Conservation (phyloP, 1,140 invertebrate species). For the Probaryconus sp. region DNA sequence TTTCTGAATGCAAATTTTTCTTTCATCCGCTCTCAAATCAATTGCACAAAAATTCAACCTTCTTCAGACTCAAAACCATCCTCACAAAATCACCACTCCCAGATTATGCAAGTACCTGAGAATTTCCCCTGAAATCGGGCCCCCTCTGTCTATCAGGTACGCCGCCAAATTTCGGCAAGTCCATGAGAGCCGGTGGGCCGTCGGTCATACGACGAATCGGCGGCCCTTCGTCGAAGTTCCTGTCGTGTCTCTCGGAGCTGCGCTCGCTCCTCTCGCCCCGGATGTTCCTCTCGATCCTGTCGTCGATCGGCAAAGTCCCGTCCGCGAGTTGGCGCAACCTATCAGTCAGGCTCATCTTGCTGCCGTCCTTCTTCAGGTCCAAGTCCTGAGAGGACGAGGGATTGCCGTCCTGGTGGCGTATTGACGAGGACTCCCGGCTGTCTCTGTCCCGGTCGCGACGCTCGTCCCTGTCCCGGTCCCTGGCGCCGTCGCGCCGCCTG, state of each 20-base stretch:
- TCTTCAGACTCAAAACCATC: too few relatives aligned
- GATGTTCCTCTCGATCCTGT: slow-evolving; percentile 69
- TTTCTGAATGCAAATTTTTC: too few relatives aligned
- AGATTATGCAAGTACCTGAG: slow-evolving; percentile 34
- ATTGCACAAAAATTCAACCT: too few relatives aligned
- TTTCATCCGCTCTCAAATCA: too few relatives aligned
- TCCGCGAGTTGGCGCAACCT: slow-evolving; percentile 75
- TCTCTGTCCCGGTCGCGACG: slow-evolving; percentile 63
- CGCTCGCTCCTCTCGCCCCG: slow-evolving; percentile 67
- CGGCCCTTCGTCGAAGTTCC: slow-evolving; percentile 66
- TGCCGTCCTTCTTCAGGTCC: slow-evolving; percentile 66
- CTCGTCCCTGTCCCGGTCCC: slow-evolving; percentile 72
- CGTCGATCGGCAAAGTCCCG: slow-evolving; percentile 73
- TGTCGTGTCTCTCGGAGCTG: slow-evolving; percentile 62
- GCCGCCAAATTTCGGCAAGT: slow-evolving; percentile 71
- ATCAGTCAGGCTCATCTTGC: slow-evolving; percentile 74
- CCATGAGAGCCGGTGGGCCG: slow-evolving; percentile 71
- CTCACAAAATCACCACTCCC: too few relatives aligned
- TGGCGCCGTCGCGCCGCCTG: slow-evolving; percentile 71
- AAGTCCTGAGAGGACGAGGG: slow-evolving; percentile 49
- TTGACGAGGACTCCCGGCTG: slow-evolving; percentile 45
- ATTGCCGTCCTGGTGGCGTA: slow-evolving; percentile 60
- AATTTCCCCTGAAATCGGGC: slow-evolving; percentile 63
- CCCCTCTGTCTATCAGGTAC: slow-evolving; percentile 66
- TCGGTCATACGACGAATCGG: slow-evolving; percentile 60